Base-by-base conservation (phyloP, 2,113 vertebrate genomes). In the Microcebus jonahi region DNA sequence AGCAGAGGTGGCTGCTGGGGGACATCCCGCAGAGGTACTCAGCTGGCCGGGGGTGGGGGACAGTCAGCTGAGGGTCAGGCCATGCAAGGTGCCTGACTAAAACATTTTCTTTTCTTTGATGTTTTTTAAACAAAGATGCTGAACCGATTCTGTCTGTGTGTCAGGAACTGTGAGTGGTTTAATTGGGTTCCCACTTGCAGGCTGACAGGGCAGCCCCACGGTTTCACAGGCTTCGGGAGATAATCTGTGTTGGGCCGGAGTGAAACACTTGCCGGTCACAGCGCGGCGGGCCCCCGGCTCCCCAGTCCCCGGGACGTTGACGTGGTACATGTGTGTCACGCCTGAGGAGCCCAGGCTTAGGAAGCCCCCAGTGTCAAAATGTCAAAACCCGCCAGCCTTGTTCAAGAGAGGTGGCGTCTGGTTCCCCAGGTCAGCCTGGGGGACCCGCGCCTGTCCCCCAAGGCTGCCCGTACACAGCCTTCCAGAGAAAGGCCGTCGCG, bases 21-120 rank as follows among this genome's bases (percentile, higher is more conserved):
- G 20, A n/a, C 0, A 2, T 8, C 1, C 6, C 15, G 0, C 12
- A 21, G 21, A 39, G 31, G 31, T 34, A 6, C 36, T 0, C 14
- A 0, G 12, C 36, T 61, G 29, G n/a, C 27, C 20, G 9, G 17
- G 12, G 34, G 0, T 55, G 34, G 70, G 6, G 71, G 4, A 12
- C 11, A 21, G 8, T 25, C 21, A 20, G 25, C 79, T 86, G 31
- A 79, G 85, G 73, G 53, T 27, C 61, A 59, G 67, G 21, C 50
- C 53, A 1, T 1, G 0, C 20, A 65, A n/a, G 36, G 53, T 6
- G 29, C 63, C 39, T 4, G 29, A 31, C n/a, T 75, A 2, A 39
- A 79, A 25, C 5, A 27, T 9, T n/a, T n/a, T 2, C 15, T 87
- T 36, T 63, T 29, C 20, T 34, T 84, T 59, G 21, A 9, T 61